phyloP scores from a whole-genome alignment of 92 coral and sea anemone species.

The Heliopora coerulea region DNA sequence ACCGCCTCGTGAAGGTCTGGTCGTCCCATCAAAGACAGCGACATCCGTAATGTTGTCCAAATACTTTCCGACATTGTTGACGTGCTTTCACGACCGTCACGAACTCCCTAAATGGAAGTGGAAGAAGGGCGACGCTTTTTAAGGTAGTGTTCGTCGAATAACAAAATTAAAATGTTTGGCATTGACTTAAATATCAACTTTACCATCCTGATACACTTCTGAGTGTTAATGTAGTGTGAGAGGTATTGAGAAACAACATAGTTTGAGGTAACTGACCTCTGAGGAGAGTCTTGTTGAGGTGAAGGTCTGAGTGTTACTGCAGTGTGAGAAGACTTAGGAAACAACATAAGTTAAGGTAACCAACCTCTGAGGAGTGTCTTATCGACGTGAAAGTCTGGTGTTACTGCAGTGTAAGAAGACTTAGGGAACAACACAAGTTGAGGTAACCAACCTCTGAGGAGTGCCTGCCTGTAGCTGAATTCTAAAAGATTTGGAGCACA shows the following conservation, averaged over 20 bases:
- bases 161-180: too few species aligned
- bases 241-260: neutral
- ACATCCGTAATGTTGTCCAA: slow-evolving; percentile 99
- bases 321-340: too few species aligned
- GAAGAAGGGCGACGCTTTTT: neutral
- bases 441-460: too few species aligned
- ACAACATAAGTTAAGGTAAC: too few species aligned
- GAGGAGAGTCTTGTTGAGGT: neutral
- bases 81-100: slow-evolving; percentile 59
- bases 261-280: neutral
- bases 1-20: slow-evolving; percentile 88
- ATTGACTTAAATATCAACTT: too few species aligned
- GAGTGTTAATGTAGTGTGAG: slow-evolving; percentile 3
- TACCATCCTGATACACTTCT: too few species aligned
- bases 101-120: slow-evolving; percentile 59
- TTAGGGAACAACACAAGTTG: too few species aligned
- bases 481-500: neutral
- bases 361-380: too few species aligned
- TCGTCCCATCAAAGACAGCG: slow-evolving; percentile 90
- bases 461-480: too few species aligned
- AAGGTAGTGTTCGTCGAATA: neutral
- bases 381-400: too few species aligned
- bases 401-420: too few species aligned
- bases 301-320: too few species aligned
- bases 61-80: slow-evolving; percentile 98